phyloP scores from a whole-genome alignment of 2,113 vertebrate genomes.

The Urocynchramus pylzowi region DNA sequence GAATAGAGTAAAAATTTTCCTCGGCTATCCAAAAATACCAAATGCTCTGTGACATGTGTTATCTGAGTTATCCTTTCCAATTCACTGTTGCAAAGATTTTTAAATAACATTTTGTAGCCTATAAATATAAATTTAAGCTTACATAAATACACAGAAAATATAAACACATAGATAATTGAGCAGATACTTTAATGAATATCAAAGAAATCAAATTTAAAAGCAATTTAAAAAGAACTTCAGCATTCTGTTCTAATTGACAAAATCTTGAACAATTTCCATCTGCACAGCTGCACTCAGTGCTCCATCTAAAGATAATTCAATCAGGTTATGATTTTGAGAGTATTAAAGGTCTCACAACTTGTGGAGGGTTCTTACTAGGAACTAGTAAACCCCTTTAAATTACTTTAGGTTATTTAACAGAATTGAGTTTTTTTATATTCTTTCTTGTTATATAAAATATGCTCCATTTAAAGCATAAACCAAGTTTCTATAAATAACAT shows the following conservation, averaged over 20 bases:
- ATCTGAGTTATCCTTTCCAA: background rate
- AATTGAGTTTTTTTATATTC: background rate
- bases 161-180: background rate
- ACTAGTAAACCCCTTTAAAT: background rate
- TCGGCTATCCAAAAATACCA: background rate
- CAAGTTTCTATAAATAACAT: background rate
- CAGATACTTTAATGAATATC: background rate
- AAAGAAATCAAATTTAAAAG: background rate
- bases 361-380: background rate
- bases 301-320: background rate
- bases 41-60: background rate
- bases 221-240: background rate
- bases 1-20: background rate
- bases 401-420: background rate
- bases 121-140: background rate
- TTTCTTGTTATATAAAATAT: background rate
- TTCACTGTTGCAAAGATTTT: background rate
- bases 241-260: background rate
- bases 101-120: background rate
- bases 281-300: background rate
- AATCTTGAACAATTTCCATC: background rate
- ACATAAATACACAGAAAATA: background rate
- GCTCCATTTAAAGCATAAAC: background rate
- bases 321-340: background rate
- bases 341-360: background rate